Base-by-base conservation (phyloP, 2,888 invertebrate species). In the Ypsolopha sequella region DNA sequence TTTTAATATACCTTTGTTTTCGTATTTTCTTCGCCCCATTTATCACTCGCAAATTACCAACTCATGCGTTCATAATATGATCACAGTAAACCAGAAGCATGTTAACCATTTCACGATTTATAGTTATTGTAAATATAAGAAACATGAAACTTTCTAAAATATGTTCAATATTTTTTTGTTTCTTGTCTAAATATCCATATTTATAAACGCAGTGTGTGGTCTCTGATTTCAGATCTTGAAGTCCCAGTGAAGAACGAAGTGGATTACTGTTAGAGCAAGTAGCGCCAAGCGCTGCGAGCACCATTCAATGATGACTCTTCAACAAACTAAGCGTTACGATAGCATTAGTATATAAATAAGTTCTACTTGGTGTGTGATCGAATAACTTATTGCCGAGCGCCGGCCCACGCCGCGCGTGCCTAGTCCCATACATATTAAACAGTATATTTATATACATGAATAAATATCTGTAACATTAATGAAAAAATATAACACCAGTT, bases 371-470 rank as follows among this genome's bases (percentile, higher is more conserved):
- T 85, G 85, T 84, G 84, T 82, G 81, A 84, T 79, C 78, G 76
- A 70, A 68, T 82, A 80, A 84, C 80, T 84, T 80, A 81, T 80
- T 76, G 78, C 76, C 71, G 73, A 74, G 75, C 76, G 79, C 76
- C 76, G 72, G 64, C 68, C 66, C 62, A 65, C 58, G 74, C 76
- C 73, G 79, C 73, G 82, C 79, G 73, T 78, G 76, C 80, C 85
- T 85, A 85, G 85, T 86, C 85, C 79, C 75, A 76, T 80, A 79
- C 81, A 81, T 75, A 80, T 79, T 74, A 74, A 78, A 75, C 73
- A 74, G 33, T 73, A 75, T 77, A 79, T 79, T 76, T 80, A 78
- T 80, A 80, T 80, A 77, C 70, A 70, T 76, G 75, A 24, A 24
- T 24, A 24, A 24, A 76, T 79, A 71, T 77, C 73, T 76, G 71